These are phyloP conservation scores for Drosophila parthenogenetica DNA, from an alignment of 2,888 invertebrate species.

Conservation along the genomic window DNA sequence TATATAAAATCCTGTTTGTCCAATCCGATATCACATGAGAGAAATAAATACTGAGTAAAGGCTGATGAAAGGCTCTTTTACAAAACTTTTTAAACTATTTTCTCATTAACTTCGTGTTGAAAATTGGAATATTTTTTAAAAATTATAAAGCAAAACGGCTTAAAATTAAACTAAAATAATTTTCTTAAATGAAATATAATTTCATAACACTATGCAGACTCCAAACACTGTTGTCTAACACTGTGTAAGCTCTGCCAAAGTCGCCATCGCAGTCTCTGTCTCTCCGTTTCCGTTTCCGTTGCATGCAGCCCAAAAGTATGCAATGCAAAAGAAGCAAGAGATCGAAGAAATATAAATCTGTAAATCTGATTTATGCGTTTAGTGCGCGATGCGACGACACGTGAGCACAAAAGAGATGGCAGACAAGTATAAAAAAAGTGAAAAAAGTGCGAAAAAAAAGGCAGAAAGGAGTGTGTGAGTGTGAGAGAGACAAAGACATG, in stretches of 20 bases:
- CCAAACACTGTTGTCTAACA: slow-evolving; percentile 9
- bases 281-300: background rate
- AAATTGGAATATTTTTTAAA: no score
- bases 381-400: slow-evolving; percentile 57
- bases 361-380: slow-evolving; percentile 81
- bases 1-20: no score
- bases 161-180: no score
- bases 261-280: background rate
- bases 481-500: slow-evolving; percentile 6
- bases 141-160: no score
- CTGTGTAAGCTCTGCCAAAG: slow-evolving; percentile 14
- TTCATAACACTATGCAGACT: no score
- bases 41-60: no score
- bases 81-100: no score
- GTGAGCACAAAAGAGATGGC: slow-evolving; percentile 25
- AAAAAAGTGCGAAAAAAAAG: background rate
- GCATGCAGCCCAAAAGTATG: slow-evolving; percentile 57
- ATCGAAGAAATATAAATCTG: slow-evolving; percentile 44
- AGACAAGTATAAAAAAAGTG: slow-evolving; percentile 10
- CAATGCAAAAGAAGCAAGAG: slow-evolving; percentile 38
- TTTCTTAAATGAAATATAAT: no score
- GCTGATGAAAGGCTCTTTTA: no score
- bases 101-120: no score
- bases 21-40: no score
- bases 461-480: background rate